Percentiles rank a stretch among this genome's conserved stretches.
These are phyloP conservation scores for Atrina japonica DNA, from an alignment of 2,888 invertebrate genomes.

Conservation along the genomic window DNA sequence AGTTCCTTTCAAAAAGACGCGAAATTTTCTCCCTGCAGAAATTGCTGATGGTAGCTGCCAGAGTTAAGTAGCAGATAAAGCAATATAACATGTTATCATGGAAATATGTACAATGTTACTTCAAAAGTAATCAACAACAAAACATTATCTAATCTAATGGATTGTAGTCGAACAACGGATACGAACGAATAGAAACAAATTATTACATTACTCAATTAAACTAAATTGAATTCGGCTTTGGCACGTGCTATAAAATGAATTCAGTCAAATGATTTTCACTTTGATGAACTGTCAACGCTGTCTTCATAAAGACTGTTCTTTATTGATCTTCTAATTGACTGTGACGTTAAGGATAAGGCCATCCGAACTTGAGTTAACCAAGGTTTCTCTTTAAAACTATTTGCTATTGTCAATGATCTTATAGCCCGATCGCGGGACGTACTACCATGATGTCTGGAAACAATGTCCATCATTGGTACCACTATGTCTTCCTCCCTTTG, in stretches of 20 bases:
- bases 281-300: conserved; percentile 6
- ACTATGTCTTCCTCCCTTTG: conserved; percentile 68
- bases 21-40: too few species aligned
- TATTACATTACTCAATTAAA: too few species aligned
- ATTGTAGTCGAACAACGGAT: too few species aligned
- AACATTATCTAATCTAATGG: too few species aligned
- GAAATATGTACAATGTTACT: too few species aligned
- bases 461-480: conserved; percentile 67
- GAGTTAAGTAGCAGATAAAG: too few species aligned
- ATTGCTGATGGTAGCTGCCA: too few species aligned
- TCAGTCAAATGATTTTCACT: conserved; percentile 1
- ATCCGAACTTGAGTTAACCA: conserved; percentile 78
- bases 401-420: conserved; percentile 77
- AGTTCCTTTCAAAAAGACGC: too few species aligned
- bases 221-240: too few species aligned
- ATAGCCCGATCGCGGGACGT: conserved; percentile 77
- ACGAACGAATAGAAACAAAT: too few species aligned
- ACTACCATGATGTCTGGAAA: conserved; percentile 72
- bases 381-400: conserved; percentile 78
- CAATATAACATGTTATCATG: too few species aligned
- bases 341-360: conserved; percentile 75
- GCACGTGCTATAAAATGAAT: not conserved
- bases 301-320: not conserved
- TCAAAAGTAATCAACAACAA: too few species aligned
- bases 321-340: conserved; percentile 70